phyloP scores from a whole-genome alignment of 2,797 vertebrate genomes.

The Tapirus indicus region DNA sequence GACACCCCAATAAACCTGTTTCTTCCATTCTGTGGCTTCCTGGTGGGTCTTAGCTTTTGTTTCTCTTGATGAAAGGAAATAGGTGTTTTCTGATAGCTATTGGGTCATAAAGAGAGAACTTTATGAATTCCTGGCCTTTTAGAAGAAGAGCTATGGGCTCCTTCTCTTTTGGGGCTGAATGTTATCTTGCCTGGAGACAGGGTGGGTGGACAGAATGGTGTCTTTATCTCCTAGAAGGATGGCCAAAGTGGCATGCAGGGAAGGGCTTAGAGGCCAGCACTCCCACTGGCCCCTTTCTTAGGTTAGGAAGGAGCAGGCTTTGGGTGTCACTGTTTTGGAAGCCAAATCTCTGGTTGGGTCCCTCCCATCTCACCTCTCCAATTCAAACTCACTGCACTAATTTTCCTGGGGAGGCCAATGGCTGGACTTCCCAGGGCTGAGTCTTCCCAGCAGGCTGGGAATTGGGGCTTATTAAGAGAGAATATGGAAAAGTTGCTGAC shows the following conservation, averaged over 20 bases:
- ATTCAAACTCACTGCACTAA: constrained; percentile 79
- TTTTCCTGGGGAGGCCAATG: constrained; percentile 67
- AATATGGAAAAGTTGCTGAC: constrained; percentile 83
- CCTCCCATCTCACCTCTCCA: constrained; percentile 66
- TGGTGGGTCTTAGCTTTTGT: not conserved
- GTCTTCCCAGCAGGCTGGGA: not conserved
- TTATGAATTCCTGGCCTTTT: not conserved
- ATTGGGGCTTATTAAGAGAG: constrained; percentile 58
- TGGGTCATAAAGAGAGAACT: not conserved
- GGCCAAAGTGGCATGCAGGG: too few species aligned
- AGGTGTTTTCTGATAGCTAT: not conserved
- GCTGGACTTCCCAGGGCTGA: not conserved
- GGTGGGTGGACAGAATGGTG: not conserved
- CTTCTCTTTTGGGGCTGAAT: not conserved
- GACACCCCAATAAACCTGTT: not conserved
- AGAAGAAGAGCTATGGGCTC: not conserved
- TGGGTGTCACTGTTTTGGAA: constrained; percentile 54
- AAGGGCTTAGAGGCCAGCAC: not conserved
- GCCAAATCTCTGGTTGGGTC: constrained; percentile 1
- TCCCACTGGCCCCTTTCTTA: not conserved
- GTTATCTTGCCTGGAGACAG: not conserved
- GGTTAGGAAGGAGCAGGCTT: not conserved
- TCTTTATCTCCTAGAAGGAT: not conserved
- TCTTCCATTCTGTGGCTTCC: not conserved
- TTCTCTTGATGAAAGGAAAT: not conserved